Percentiles rank a stretch among this genome's conserved stretches.
Evolutionary conservation across 2,113 vertebrate genomes (phyloP).

Genomic region (Sialia sialis): DNA sequence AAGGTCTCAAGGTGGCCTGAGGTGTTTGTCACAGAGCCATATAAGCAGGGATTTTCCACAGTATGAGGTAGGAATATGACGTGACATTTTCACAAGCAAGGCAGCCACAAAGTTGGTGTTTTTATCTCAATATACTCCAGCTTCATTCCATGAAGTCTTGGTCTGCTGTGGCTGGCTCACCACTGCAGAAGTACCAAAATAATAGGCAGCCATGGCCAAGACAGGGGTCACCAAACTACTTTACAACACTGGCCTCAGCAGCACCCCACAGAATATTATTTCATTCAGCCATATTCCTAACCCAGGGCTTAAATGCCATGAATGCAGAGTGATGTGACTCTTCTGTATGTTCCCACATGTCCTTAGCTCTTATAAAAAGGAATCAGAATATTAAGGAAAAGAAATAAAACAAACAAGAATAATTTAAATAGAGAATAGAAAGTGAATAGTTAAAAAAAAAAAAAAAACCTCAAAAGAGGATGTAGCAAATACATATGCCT

Average conservation of each 20-base stretch:
- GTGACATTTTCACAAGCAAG: background rate
- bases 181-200: background rate
- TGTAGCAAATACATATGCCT: background rate
- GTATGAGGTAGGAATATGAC: background rate
- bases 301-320: background rate
- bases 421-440: background rate
- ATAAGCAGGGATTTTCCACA: background rate
- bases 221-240: background rate
- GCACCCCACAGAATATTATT: background rate
- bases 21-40: background rate
- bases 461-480: background rate
- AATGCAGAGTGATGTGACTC: background rate
- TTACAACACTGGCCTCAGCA: rapidly evolving
- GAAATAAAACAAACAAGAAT: background rate
- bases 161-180: background rate
- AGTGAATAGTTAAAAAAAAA: background rate
- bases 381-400: background rate
- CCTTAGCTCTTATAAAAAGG: background rate
- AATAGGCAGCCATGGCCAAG: background rate
- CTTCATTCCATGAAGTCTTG: background rate
- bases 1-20: background rate
- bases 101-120: rapidly evolving
- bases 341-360: background rate
- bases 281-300: background rate
- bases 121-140: rapidly evolving